Conservation (phyloP, 2,888 invertebrate species). For the Steinernema carpocapsae region DNA sequence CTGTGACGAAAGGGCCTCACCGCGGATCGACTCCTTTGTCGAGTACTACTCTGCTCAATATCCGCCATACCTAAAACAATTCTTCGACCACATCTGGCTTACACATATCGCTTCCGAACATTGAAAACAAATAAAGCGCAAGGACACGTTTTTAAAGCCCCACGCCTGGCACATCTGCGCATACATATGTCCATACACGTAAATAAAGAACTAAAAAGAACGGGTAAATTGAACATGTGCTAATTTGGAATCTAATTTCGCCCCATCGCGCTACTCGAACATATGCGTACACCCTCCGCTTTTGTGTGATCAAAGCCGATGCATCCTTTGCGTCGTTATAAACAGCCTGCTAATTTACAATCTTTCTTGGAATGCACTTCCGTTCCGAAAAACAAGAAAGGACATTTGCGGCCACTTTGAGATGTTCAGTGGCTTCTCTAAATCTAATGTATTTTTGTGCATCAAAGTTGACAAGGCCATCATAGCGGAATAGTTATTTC, state of each 20-base stretch:
- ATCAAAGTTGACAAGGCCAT: neutral
- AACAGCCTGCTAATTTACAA: too few relatives aligned
- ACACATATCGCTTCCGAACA: slow-evolving; percentile 19
- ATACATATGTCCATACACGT: neutral
- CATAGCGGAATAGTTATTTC: too few relatives aligned
- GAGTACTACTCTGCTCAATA: too few relatives aligned
- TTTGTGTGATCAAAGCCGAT: neutral
- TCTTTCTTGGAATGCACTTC: too few relatives aligned
- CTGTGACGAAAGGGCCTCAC: neutral
- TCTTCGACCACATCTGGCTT: too few relatives aligned
- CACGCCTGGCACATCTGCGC: neutral
- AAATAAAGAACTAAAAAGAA: slow-evolving; percentile 6
- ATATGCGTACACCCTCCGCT: neutral
- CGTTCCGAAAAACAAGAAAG: neutral
- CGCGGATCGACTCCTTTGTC: neutral
- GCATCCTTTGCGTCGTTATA: too few relatives aligned
- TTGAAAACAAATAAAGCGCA: neutral
- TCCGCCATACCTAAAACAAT: too few relatives aligned
- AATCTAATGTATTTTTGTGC: neutral
- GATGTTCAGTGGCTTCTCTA: neutral
- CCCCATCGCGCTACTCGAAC: neutral
- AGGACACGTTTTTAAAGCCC: neutral
- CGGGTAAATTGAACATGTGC: slow-evolving; percentile 16
- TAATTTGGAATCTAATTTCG: slow-evolving; percentile 29
- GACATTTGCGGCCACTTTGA: neutral